Conservation (phyloP, 1,140 invertebrate genomes). For the Cyclargus thomasi region DNA sequence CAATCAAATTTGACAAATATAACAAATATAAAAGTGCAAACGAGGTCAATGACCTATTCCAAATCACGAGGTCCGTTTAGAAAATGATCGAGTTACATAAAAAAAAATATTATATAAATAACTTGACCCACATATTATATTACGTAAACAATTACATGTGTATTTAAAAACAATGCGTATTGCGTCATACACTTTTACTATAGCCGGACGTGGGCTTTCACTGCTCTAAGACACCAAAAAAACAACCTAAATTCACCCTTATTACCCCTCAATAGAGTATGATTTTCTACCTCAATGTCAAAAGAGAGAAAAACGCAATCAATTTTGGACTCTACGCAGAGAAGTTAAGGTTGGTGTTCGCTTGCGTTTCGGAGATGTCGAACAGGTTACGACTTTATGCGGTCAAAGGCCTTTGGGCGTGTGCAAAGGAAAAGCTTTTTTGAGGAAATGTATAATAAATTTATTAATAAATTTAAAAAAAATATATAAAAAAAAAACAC, state of each 20-base stretch:
- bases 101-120: not conserved
- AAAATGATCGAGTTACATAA: not conserved
- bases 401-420: slow-evolving; percentile 48
- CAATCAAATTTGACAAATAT: too few species aligned
- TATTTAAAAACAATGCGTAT: not conserved
- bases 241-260: not conserved
- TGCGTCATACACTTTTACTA: slow-evolving; percentile 1
- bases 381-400: slow-evolving; percentile 38
- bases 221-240: not conserved
- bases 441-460: not conserved
- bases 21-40: too few species aligned
- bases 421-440: slow-evolving; percentile 7
- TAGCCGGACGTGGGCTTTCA: slow-evolving; percentile 6
- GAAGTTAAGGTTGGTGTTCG: slow-evolving; percentile 1
- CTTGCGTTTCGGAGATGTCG: not conserved
- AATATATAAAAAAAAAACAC: not conserved
- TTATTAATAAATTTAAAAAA: not conserved
- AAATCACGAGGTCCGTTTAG: not conserved
- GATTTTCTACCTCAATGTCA: not conserved
- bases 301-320: not conserved
- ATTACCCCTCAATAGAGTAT: not conserved
- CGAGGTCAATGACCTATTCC: not conserved
- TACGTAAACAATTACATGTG: not conserved
- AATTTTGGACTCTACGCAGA: slow-evolving; percentile 18
- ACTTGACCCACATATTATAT: not conserved